These are phyloP conservation scores for Lepus americanus DNA, from an alignment of 2,113 vertebrate species.

Conservation along the genomic window DNA sequence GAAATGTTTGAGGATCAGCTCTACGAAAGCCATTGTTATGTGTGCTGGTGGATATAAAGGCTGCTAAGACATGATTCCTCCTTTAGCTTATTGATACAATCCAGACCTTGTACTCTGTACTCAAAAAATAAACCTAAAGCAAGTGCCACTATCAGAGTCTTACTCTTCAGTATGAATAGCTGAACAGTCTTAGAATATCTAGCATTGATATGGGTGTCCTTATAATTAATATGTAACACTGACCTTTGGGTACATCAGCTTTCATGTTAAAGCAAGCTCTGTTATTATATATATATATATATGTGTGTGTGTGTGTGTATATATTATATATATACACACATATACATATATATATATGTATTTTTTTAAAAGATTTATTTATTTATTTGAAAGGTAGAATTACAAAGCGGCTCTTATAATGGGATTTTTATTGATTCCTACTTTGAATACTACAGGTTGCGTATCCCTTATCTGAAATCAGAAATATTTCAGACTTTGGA, in stretches of 20 bases:
- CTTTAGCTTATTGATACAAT: conserved; percentile 16
- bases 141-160: conserved; percentile 2
- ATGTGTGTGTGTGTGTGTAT: too few species aligned
- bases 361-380: too few species aligned
- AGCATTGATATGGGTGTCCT: background rate
- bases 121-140: conserved; percentile 36
- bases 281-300: too few species aligned
- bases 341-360: too few species aligned
- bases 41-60: background rate
- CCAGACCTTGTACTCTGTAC: background rate
- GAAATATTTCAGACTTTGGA: background rate
- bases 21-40: background rate
- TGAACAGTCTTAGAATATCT: conserved; percentile 1
- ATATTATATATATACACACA: too few species aligned
- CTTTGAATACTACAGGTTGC: background rate
- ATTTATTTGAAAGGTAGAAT: too few species aligned
- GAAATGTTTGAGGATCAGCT: background rate
- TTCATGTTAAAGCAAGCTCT: background rate
- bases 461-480: background rate
- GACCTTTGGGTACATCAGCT: background rate
- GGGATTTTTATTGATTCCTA: conserved; percentile 5
- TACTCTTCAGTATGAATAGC: background rate
- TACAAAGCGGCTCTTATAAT: background rate
- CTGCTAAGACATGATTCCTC: background rate
- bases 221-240: background rate